Conservation (phyloP, 2,797 vertebrate species). For the Tauraco hartlaubi region DNA sequence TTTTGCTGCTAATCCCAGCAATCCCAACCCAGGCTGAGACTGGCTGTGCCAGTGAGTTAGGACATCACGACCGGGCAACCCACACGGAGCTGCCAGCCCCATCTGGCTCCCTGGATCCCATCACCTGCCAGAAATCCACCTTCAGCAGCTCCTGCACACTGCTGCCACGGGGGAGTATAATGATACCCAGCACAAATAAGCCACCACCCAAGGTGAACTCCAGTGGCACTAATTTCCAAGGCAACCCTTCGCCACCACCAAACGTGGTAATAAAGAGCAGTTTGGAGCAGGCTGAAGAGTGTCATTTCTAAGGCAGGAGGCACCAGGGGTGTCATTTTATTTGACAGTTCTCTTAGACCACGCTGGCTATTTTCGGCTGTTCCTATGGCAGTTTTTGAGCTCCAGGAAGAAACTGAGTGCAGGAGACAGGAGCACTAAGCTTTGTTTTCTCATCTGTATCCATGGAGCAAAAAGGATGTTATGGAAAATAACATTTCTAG, state of each 20-base stretch:
- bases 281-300: not conserved
- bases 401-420: not conserved
- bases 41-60: not conserved
- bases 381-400: not conserved
- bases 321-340: not conserved
- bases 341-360: not conserved
- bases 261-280: not conserved
- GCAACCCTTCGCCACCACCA: not conserved
- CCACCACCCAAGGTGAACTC: not conserved
- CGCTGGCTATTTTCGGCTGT: not conserved
- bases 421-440: not conserved
- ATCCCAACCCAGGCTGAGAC: not conserved
- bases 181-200: not conserved
- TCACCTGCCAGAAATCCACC: not conserved
- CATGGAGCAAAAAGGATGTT: not conserved
- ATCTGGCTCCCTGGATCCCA: not conserved
- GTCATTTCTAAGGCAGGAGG: slow-evolving; percentile 10
- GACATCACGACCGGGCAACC: not conserved
- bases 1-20: not conserved
- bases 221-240: not conserved
- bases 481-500: not conserved
- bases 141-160: rapidly evolving
- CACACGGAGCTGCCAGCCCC: rapidly evolving
- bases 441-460: not conserved
- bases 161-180: rapidly evolving